Evolutionary conservation across 2,797 vertebrate species (phyloP).

Genomic region (Florisuga fusca): DNA sequence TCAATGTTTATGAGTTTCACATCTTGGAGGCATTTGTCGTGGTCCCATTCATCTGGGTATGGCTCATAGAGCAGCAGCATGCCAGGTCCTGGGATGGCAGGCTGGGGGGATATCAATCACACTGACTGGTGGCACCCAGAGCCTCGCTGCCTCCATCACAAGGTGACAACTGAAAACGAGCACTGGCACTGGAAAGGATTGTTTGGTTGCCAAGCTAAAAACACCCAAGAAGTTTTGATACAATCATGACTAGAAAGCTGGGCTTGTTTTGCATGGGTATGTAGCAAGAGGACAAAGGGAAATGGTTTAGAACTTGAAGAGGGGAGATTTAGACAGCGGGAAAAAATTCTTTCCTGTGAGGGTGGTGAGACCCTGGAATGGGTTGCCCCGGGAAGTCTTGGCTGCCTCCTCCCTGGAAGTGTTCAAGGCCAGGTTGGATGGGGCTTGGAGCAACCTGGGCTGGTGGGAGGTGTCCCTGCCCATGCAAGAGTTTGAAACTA

Average conservation of each 20-base stretch:
- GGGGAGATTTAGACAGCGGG: no score
- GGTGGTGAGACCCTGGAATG: no score
- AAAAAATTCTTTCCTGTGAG: no score
- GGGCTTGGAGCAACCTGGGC: no score
- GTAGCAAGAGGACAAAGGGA: no score
- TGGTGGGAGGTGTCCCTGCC: no score
- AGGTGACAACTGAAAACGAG: fast-evolving
- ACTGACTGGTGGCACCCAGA: not conserved
- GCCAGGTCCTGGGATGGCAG: not conserved
- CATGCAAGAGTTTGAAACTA: no score
- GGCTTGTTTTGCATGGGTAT: no score
- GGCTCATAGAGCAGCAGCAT: not conserved
- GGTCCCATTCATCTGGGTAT: not conserved
- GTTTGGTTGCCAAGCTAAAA: not conserved
- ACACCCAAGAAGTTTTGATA: not conserved
- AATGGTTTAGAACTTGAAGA: no score
- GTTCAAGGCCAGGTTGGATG: no score
- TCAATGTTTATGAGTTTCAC: not conserved
- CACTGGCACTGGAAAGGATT: not conserved
- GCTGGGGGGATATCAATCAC: not conserved
- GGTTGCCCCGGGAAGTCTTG: no score
- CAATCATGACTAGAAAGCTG: not conserved
- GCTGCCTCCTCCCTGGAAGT: no score
- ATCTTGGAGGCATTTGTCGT: not conserved
- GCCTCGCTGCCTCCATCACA: not conserved